Evolutionary conservation across 1,140 invertebrate species (phyloP), one percentile per base, ranked within the genome.

Genomic region (Mamestra configurata): DNA sequence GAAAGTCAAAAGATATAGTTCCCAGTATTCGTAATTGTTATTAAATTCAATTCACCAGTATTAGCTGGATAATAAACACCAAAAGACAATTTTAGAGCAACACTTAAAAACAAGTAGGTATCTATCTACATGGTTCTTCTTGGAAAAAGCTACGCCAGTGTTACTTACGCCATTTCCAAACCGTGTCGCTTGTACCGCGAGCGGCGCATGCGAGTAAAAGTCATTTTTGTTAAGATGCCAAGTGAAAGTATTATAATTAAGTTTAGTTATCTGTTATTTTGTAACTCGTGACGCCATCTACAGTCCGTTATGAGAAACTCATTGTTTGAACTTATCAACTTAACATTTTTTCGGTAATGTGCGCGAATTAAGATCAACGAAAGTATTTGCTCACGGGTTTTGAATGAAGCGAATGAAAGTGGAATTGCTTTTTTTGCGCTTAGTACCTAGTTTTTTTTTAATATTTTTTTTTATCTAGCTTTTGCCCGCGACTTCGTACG

Each of bases 241-340:
- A 66, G 75, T 77, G 75, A 77, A 77, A 77, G 75, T 77, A 59
- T 22, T 35, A 46, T 75, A 77, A 68, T 66, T 66, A 66, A 77
- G 5, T 40, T 35, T 55, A 35, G 75, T 77, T 77, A 77, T 68
- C 57, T 68, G 57, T 51, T 77, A 77, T 68, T 77, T 59, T 75
- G 71, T 75, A 75, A 75, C 64, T 68, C 40, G 40, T 68, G 64
- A 72, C 70, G 70, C 24, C 31, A 31, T 18, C 49, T 55, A 49
- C 37, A 27, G 70, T 18, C 70, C 46, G 70, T 53, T 37, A 53
- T 72, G 70, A 72, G 70, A 72, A 72, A 72, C 49, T 72, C 70
- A 55, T 72, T 72, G 70, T 72, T 37, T 31, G 59, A 64, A 64
- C 10, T 18, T 37, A 20, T 8, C 2, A 8, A 2, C 0, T n/a